Conservation (phyloP, 2,888 invertebrate species). For the Erebia aethiops region DNA sequence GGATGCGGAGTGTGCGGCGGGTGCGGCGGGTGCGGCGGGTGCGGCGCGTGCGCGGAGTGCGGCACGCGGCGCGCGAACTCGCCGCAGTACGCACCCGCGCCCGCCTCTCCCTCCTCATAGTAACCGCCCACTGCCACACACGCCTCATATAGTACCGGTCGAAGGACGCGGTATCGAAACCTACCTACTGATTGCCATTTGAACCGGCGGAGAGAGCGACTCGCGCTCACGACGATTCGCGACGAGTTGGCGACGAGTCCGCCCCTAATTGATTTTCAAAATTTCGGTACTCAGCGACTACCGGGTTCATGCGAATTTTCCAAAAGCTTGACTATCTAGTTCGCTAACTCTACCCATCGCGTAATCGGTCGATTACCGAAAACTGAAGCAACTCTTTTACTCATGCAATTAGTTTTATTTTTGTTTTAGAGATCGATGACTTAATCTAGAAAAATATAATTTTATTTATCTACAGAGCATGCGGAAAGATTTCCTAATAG, state of each 20-base stretch:
- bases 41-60: slow-evolving; percentile 55
- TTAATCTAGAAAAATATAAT: slow-evolving; percentile 31
- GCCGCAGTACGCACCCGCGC: slow-evolving; percentile 63
- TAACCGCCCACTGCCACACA: slow-evolving; percentile 81
- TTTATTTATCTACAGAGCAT: slow-evolving; percentile 63
- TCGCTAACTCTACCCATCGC: slow-evolving; percentile 40
- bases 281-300: slow-evolving; percentile 37
- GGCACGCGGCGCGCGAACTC: slow-evolving; percentile 70
- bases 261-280: slow-evolving; percentile 32
- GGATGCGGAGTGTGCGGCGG: slow-evolving; percentile 44
- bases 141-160: slow-evolving; percentile 60
- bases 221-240: slow-evolving; percentile 24
- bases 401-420: slow-evolving; percentile 70
- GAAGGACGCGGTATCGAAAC: slow-evolving; percentile 48
- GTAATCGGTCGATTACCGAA: slow-evolving; percentile 48
- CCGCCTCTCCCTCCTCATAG: slow-evolving; percentile 74
- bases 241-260: slow-evolving; percentile 25
- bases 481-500: slow-evolving; percentile 59
- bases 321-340: slow-evolving; percentile 38
- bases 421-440: slow-evolving; percentile 27
- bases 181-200: slow-evolving; percentile 59
- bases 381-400: slow-evolving; percentile 56
- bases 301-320: slow-evolving; percentile 33
- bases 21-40: slow-evolving; percentile 44
- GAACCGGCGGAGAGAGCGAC: slow-evolving; percentile 19